Percentiles rank a stretch among this genome's conserved stretches.
These are phyloP conservation scores for Rhincodon typus DNA, from an alignment of 2,797 vertebrate species.

Conservation along the genomic window DNA sequence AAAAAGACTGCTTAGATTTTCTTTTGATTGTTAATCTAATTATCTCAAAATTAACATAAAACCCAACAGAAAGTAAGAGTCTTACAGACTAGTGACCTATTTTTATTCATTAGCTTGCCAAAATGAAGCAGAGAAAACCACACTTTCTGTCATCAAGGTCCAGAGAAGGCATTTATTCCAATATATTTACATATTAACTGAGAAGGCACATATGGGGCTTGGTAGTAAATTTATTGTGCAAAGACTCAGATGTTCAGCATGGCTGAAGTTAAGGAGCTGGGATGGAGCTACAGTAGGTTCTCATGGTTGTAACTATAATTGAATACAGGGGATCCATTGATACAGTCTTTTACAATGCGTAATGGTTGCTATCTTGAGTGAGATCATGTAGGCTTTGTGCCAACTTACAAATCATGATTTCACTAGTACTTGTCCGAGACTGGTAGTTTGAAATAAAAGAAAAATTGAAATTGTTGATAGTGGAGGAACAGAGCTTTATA, in stretches of 20 bases:
- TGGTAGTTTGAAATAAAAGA: constrained; percentile 9
- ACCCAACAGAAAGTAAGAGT: not conserved
- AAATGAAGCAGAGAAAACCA: not conserved
- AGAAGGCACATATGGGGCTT: not conserved
- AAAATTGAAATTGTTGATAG: constrained; percentile 3
- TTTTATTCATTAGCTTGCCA: not conserved
- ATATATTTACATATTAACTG: not conserved
- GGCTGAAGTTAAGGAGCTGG: not conserved
- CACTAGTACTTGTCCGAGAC: not conserved
- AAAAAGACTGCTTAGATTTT: not conserved
- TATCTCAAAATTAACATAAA: not conserved
- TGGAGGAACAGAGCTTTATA: not conserved
- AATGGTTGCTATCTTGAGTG: not conserved
- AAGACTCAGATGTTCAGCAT: not conserved
- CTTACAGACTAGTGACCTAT: not conserved
- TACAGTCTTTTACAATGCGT: constrained; percentile 9
- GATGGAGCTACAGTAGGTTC: not conserved
- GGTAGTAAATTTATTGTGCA: not conserved
- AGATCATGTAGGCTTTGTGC: not conserved
- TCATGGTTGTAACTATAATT: constrained; percentile 12
- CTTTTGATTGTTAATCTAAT: not conserved
- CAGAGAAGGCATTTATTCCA: not conserved
- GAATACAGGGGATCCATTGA: constrained; percentile 24
- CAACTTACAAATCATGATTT: not conserved
- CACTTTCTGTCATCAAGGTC: not conserved